phyloP scores from a whole-genome alignment of 2,113 vertebrate genomes.

The Cynopterus brachyotis region DNA sequence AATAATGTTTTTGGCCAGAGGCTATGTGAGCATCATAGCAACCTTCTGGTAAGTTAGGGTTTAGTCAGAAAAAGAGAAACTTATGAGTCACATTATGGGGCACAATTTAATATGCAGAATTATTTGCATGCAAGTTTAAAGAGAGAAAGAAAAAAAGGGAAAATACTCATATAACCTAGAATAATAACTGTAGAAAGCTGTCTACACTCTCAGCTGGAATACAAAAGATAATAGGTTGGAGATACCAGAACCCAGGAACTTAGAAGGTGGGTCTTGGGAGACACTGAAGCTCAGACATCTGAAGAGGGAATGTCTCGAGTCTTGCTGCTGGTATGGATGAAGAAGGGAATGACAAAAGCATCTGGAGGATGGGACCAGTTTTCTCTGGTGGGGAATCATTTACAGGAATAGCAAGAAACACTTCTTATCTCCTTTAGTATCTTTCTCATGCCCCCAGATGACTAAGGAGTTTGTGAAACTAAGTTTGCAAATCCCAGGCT shows the following conservation, averaged over 20 bases:
- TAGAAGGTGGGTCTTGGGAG: not conserved
- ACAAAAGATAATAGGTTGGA: not conserved
- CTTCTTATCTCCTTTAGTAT: not conserved
- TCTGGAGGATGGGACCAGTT: not conserved
- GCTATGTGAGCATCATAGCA: not conserved
- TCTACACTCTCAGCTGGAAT: not conserved
- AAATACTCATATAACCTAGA: not conserved
- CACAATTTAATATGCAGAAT: constrained; percentile 13
- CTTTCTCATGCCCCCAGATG: not conserved
- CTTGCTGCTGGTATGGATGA: not conserved
- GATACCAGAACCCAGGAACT: not conserved
- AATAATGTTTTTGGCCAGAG: constrained; percentile 17
- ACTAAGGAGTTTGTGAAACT: not conserved
- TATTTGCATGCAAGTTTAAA: not conserved
- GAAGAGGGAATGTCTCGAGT: not conserved
- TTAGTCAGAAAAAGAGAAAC: constrained; percentile 1
- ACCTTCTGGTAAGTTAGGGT: not conserved
- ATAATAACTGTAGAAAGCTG: not conserved
- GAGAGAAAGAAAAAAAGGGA: not conserved
- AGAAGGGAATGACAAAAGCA: not conserved
- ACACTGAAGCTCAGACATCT: not conserved
- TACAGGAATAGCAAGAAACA: not conserved
- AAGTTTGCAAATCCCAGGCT: not conserved
- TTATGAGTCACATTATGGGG: not conserved
- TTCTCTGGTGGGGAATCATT: not conserved